Percentiles rank a stretch among this genome's conserved stretches.
These are phyloP conservation scores for Autographa pulchrina DNA, from an alignment of 2,888 invertebrate species.

Conservation along the genomic window DNA sequence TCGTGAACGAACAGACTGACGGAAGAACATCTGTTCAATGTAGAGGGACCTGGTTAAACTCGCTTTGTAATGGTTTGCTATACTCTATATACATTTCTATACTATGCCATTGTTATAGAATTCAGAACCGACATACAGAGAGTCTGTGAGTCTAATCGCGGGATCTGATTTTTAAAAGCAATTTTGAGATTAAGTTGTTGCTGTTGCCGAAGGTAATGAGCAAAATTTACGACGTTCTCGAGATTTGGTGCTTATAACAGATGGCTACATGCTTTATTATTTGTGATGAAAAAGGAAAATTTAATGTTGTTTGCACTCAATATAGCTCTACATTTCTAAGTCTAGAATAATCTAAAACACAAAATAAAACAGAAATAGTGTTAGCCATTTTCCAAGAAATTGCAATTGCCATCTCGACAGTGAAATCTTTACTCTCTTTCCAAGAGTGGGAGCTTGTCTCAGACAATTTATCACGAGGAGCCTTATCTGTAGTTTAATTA, in stretches of 20 bases:
- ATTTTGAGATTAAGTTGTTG: too few relatives aligned
- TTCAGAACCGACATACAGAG: neutral
- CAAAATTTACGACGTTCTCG: too few relatives aligned
- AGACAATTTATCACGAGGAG: neutral
- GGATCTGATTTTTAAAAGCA: too few relatives aligned
- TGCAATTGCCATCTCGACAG: neutral
- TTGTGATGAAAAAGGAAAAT: too few relatives aligned
- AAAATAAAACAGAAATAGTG: too few relatives aligned
- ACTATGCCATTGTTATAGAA: neutral
- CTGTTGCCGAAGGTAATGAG: too few relatives aligned
- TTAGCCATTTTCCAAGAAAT: neutral
- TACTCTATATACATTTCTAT: neutral
- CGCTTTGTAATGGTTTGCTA: neutral
- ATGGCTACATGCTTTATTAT: too few relatives aligned
- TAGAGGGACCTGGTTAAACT: neutral
- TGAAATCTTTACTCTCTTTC: neutral
- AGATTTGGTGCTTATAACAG: too few relatives aligned
- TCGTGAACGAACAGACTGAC: neutral
- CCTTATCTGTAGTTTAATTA: neutral
- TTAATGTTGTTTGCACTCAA: too few relatives aligned
- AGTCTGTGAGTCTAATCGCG: too few relatives aligned
- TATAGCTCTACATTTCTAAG: too few relatives aligned
- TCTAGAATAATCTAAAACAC: too few relatives aligned
- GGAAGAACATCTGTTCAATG: neutral
- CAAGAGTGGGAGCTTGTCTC: neutral